Evolutionary conservation across 1,140 invertebrate genomes (phyloP).

Genomic region (Bilobella aurantiaca): DNA sequence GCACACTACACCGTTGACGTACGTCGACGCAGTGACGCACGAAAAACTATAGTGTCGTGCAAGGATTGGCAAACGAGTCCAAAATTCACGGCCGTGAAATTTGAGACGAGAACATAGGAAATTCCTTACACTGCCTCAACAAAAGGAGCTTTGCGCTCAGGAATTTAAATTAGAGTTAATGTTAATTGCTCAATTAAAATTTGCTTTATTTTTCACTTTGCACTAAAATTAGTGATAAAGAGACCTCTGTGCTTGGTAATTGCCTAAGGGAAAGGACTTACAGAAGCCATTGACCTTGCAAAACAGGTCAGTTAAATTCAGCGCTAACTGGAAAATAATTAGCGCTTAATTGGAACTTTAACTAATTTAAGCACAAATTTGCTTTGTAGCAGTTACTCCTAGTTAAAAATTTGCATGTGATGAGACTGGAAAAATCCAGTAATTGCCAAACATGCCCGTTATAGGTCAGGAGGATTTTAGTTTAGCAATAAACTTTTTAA

Average conservation of each 20-base stretch:
- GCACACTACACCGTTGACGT: not conserved
- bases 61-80: not conserved
- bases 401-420: too few relatives aligned
- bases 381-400: too few relatives aligned
- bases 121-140: not conserved
- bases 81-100: not conserved
- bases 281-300: not conserved
- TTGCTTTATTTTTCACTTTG: too few relatives aligned
- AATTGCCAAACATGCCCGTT: too few relatives aligned
- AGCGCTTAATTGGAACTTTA: too few relatives aligned
- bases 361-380: too few relatives aligned
- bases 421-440: too few relatives aligned
- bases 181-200: not conserved
- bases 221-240: not conserved
- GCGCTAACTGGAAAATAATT: too few relatives aligned
- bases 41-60: not conserved
- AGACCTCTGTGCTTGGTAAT: not conserved
- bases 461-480: too few relatives aligned
- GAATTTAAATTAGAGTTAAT: not conserved
- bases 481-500: too few relatives aligned
- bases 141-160: not conserved
- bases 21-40: not conserved
- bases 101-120: not conserved
- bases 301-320: too few relatives aligned
- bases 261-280: not conserved